A percentile compares a stretch with the other conserved stretches of the same genome.
Conservation (phyloP, 1,140 invertebrate genomes). For the Alviniconcha marisindica region DNA sequence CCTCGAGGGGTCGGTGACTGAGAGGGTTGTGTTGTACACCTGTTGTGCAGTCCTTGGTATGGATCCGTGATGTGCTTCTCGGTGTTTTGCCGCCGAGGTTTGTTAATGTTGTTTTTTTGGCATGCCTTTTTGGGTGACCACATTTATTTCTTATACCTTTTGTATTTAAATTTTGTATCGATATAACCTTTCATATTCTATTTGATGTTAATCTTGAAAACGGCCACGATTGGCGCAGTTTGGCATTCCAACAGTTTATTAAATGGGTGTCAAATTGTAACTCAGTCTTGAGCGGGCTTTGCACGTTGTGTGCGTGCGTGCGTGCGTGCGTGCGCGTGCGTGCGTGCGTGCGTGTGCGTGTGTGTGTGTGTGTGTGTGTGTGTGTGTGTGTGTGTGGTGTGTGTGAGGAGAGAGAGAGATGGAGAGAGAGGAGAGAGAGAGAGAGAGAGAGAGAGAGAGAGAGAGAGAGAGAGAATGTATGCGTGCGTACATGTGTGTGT, state of each 20-base stretch:
- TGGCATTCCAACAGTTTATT: too few relatives aligned
- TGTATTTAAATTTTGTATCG: not conserved
- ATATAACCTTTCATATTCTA: slow-evolving; percentile 61
- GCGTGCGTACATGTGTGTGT: not conserved
- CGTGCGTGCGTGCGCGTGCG: not conserved
- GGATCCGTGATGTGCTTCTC: too few relatives aligned
- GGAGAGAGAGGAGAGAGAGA: not conserved
- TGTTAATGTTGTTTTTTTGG: too few relatives aligned
- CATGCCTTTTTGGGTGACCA: not conserved
- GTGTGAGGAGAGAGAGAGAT: not conserved
- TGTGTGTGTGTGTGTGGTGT: not conserved
- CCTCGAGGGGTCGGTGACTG: too few relatives aligned
- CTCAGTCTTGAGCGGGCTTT: not conserved
- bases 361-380: not conserved
- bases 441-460: not conserved
- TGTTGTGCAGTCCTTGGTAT: too few relatives aligned
- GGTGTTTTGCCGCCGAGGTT: too few relatives aligned
- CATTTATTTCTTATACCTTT: not conserved
- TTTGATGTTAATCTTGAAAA: slow-evolving; percentile 17
- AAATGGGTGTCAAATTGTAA: too few relatives aligned
- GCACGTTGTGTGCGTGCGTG: not conserved
- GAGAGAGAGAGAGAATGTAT: not conserved
- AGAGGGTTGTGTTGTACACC: too few relatives aligned
- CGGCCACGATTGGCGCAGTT: too few relatives aligned
- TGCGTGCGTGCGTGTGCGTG: slow-evolving; percentile 8